Conservation (phyloP, 2,888 invertebrate genomes). For the Apodemia zela region DNA sequence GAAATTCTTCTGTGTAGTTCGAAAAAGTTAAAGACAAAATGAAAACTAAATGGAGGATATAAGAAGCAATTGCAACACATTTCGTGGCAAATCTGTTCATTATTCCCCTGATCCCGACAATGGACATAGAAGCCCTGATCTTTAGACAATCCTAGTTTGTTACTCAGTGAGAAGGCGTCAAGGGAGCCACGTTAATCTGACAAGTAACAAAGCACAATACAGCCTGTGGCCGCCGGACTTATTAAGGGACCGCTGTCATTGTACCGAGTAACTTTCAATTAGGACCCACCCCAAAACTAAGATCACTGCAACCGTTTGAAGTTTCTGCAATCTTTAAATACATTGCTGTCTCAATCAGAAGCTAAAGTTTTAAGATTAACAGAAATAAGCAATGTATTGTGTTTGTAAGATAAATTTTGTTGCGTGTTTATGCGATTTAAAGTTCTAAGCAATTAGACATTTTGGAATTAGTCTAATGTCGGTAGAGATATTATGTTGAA, state of each 20-base stretch:
- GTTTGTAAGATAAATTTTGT: background rate
- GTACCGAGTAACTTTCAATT: slow-evolving; percentile 53
- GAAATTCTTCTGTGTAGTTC: background rate
- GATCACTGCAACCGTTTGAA: background rate
- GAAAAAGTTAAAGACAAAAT: background rate
- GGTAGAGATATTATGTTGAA: slow-evolving; percentile 9
- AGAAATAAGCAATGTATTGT: slow-evolving; percentile 8
- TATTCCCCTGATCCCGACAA: slow-evolving; percentile 36
- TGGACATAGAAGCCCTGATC: slow-evolving; percentile 39
- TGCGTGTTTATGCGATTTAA: slow-evolving; percentile 4
- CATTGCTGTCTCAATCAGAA: slow-evolving; percentile 19
- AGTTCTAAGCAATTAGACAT: slow-evolving; percentile 20
- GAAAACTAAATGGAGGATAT: slow-evolving; percentile 3
- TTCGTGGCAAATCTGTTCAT: slow-evolving; percentile 31
- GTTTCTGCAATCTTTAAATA: background rate
- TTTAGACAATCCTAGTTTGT: slow-evolving; percentile 47
- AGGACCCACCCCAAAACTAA: slow-evolving; percentile 40
- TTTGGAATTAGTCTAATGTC: slow-evolving; percentile 23
- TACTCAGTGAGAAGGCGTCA: slow-evolving; percentile 43
- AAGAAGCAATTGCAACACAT: slow-evolving; percentile 4
- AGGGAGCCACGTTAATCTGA: slow-evolving; percentile 53
- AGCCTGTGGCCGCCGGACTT: slow-evolving; percentile 44
- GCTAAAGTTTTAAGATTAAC: no score
- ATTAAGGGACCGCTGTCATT: slow-evolving; percentile 55
- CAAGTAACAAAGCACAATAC: slow-evolving; percentile 51